Evolutionary conservation across 2,113 vertebrate genomes (phyloP), one percentile per base, ranked within the genome.

Genomic region (Clarias macrocephalus): DNA sequence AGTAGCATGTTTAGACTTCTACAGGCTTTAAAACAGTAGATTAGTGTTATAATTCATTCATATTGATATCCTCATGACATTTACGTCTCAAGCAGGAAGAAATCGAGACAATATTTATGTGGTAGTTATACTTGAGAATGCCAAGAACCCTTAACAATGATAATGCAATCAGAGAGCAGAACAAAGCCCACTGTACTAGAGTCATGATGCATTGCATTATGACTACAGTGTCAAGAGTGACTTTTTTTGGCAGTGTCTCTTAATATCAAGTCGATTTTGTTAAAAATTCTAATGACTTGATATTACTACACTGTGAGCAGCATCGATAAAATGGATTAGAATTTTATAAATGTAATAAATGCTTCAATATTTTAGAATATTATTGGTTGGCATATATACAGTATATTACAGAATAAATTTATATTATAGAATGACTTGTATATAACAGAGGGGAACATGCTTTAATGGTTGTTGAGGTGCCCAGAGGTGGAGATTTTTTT

Each of bases 141-240:
- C 89, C 92, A 93, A 92, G 93, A 93, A 94, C 93, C 93, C 93
- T 94, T 92, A 91, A 90, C 77, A 82, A 85, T 89, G 90, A 90
- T 94, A 94, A 95, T 91, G 92, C 90, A 94, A 95, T 95, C 93
- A 92, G 77, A 90, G 88, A 92, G 80, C 3, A n/a, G 23, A 57
- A 80, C 66, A 80, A 70, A 83, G 37, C 87, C 76, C 5, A 97
- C 15, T 48, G 30, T n/a, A 70, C 11, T 86, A 15, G 33, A 37
- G 2, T 57, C 12, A 86, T 3, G 0, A 1, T 19, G 33, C 6
- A 62, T 52, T 37, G 18, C 5, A 54, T 66, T 68, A 77, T 65
- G 18, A 56, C 7, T 9, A 28, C 18, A 54, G n/a, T 28, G 7
- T 42, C 42, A 42, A 42, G 33, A 33, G 33, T 33, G 33, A 62